phyloP scores from a whole-genome alignment of 2,113 vertebrate species.

The Noturus placidus region DNA sequence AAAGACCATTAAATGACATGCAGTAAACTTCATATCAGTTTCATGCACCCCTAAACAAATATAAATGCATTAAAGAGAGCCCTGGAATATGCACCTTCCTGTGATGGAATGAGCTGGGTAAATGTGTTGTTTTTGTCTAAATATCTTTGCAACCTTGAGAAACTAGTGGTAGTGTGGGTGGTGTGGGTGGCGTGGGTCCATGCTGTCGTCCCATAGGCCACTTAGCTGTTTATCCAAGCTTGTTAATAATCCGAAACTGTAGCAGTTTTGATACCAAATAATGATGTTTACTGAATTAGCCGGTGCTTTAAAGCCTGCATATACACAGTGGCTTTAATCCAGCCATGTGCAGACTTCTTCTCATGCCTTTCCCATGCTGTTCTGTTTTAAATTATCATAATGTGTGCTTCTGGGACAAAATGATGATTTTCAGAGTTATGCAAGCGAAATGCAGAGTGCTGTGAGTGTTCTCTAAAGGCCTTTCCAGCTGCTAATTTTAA shows the following conservation, averaged over 20 bases:
- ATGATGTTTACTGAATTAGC: conserved; percentile 12
- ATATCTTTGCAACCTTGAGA: neutral
- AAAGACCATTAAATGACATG: neutral
- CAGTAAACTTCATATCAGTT: neutral
- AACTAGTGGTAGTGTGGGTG: neutral
- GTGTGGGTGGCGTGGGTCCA: neutral
- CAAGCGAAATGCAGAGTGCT: conserved; percentile 18
- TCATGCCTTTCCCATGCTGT: conserved; percentile 11
- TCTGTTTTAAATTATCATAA: conserved; percentile 38
- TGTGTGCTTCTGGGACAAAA: conserved; percentile 1
- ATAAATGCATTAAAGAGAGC: neutral
- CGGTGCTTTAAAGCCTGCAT: conserved; percentile 9
- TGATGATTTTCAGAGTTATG: conserved; percentile 6
- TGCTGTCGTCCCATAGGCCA: neutral
- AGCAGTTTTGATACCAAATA: conserved; percentile 20
- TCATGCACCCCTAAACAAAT: neutral
- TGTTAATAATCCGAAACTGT: conserved; percentile 10
- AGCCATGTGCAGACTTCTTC: conserved; percentile 16
- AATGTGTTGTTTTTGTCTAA: conserved; percentile 8
- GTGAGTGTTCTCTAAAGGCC: conserved; percentile 15
- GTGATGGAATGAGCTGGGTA: neutral
- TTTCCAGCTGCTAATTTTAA: conserved; percentile 34
- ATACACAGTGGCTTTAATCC: conserved; percentile 31
- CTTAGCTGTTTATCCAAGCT: conserved; percentile 8
- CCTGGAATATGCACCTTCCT: neutral